phyloP scores from a whole-genome alignment of 1,140 invertebrate genomes.

The Amyelois transitella region DNA sequence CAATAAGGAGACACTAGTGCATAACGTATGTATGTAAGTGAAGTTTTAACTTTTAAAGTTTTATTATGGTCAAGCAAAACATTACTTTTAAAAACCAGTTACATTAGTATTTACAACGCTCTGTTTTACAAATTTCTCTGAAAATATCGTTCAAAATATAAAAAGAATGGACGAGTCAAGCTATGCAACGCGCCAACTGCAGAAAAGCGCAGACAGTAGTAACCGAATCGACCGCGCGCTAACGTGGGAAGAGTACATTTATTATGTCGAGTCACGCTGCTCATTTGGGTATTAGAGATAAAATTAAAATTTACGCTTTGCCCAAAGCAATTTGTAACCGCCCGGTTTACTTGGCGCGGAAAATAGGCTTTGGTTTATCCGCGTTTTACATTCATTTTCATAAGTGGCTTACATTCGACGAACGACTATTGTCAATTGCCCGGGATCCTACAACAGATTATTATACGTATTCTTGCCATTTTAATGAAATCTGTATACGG shows the following conservation, averaged over 20 bases:
- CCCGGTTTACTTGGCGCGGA: conserved; percentile 67
- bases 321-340: conserved; percentile 72
- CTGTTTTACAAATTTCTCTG: no score
- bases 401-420: conserved; percentile 62
- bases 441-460: no score
- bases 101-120: neutral
- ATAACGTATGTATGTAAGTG: no score
- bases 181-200: conserved; percentile 11
- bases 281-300: conserved; percentile 73
- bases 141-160: no score
- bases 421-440: conserved; percentile 12
- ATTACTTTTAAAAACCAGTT: neutral
- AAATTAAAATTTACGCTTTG: conserved; percentile 74
- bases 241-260: conserved; percentile 69
- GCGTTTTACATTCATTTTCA: conserved; percentile 67
- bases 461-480: no score
- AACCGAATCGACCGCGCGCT: conserved; percentile 48
- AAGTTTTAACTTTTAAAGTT: no score
- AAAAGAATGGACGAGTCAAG: conserved; percentile 2
- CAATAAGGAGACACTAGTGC: no score
- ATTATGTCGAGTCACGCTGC: conserved; percentile 71
- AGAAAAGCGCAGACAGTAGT: conserved; percentile 10
- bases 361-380: conserved; percentile 72
- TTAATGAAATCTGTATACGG: no score
- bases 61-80: no score